Percentiles rank a stretch among this genome's conserved stretches.
Evolutionary conservation across 2,113 vertebrate genomes (phyloP).

Genomic region (Nothoprocta pentlandii): DNA sequence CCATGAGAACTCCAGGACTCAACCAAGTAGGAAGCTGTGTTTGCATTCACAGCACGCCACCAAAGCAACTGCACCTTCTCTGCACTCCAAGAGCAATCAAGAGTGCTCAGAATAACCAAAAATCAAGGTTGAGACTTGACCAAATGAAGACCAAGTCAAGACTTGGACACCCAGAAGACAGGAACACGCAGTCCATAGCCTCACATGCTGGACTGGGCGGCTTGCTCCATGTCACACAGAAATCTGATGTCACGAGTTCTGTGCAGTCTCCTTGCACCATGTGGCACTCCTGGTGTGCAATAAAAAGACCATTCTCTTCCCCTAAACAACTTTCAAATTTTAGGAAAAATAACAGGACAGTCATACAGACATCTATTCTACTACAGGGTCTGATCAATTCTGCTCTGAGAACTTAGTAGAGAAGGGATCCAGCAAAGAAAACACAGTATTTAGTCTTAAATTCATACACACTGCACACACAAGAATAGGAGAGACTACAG

Average conservation of each 20-base stretch:
- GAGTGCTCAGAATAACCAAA: background rate
- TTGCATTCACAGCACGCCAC: background rate
- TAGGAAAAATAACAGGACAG: background rate
- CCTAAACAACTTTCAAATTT: background rate
- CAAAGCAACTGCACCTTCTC: background rate
- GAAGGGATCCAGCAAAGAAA: background rate
- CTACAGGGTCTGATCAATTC: background rate
- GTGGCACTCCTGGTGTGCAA: background rate
- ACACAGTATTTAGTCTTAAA: background rate
- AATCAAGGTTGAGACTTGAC: background rate
- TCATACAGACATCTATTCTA: background rate
- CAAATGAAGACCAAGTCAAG: background rate
- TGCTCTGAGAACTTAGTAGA: background rate
- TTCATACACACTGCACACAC: background rate
- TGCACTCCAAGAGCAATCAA: background rate
- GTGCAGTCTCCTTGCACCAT: background rate
- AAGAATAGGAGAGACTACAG: background rate
- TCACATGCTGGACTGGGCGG: background rate
- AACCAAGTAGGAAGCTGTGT: background rate
- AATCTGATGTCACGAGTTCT: background rate
- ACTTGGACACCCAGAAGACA: background rate
- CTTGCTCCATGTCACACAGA: background rate
- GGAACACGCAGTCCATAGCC: background rate
- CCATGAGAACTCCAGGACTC: background rate
- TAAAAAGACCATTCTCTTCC: rapidly evolving